Conservation (phyloP, 2,113 vertebrate species). For the Lucifuga dentata region DNA sequence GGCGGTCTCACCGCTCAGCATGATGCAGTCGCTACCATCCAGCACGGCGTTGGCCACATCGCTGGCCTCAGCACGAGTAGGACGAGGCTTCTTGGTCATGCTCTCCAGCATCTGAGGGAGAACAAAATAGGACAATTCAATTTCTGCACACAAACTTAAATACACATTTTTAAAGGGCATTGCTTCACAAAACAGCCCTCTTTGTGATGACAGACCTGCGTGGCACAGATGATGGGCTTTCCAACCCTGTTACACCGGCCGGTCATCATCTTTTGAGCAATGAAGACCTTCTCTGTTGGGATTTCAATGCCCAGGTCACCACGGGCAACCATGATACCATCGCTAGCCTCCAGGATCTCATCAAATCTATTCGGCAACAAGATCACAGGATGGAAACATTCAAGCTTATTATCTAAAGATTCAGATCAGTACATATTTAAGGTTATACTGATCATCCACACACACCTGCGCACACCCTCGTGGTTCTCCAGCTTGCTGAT, state of each 20-base stretch:
- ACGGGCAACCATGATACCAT: conserved; percentile 99
- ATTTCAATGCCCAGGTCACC: conserved; percentile 98
- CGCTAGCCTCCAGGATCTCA: conserved; percentile 97
- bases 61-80: conserved; percentile 94
- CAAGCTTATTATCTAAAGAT: not conserved
- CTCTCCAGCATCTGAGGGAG: conserved; percentile 94
- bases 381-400: not conserved
- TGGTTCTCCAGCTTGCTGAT: conserved; percentile 99
- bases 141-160: not conserved
- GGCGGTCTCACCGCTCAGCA: conserved; percentile 97
- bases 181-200: not conserved
- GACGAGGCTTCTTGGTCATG: conserved; percentile 99
- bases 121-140: not conserved
- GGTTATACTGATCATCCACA: conserved; percentile 2
- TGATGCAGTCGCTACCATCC: conserved; percentile 97
- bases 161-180: not conserved
- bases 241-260: conserved; percentile 94
- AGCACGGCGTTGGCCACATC: conserved; percentile 97
- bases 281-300: conserved; percentile 96
- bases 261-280: conserved; percentile 99
- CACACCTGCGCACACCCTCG: conserved; percentile 94
- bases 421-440: not conserved
- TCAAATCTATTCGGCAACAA: conserved; percentile 86
- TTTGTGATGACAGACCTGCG: conserved; percentile 84
- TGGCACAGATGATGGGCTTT: conserved; percentile 96